These are phyloP conservation scores for Drosophila sulfurigaster DNA, from an alignment of 1,140 invertebrate genomes.

Conservation along the genomic window DNA sequence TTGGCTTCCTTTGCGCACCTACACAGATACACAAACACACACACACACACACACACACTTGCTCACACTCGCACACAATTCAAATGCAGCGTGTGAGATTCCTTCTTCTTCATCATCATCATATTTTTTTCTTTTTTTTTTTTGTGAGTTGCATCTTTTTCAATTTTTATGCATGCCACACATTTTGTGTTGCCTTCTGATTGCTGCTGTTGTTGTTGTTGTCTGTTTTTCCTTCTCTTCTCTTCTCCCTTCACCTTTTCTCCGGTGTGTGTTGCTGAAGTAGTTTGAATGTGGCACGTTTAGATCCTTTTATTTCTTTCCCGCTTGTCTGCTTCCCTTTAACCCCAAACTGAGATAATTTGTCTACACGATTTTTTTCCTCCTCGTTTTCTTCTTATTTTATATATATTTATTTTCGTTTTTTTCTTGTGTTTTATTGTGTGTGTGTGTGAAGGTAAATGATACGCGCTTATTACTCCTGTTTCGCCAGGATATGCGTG, in stretches of 20 bases:
- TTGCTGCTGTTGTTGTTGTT: conserved; percentile 45
- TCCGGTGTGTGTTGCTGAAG: conserved; percentile 48
- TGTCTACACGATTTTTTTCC: conserved; percentile 57
- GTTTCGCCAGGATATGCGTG: conserved; percentile 49
- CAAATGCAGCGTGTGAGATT: conserved; percentile 67
- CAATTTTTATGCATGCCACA: conserved; percentile 77
- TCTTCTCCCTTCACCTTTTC: conserved; percentile 42
- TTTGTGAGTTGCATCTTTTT: conserved; percentile 74
- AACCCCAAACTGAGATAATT: conserved; percentile 60
- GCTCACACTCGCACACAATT: conserved; percentile 28
- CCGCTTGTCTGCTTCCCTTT: background rate
- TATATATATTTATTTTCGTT: conserved; percentile 21
- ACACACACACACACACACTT: conserved; percentile 34
- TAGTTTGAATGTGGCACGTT: conserved; percentile 81
- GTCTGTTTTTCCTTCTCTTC: conserved; percentile 4
- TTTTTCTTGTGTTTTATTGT: conserved; percentile 17
- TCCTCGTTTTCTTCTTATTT: conserved; percentile 26
- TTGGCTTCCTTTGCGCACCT: conserved; percentile 73
- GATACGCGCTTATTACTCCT: conserved; percentile 66
- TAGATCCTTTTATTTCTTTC: conserved; percentile 38
- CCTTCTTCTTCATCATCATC: conserved; percentile 35
- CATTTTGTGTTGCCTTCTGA: conserved; percentile 58
- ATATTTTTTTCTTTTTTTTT: conserved; percentile 17
- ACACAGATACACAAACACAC: conserved; percentile 35
- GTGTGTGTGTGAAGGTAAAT: conserved; percentile 25